Base-by-base conservation (phyloP, 2,113 vertebrate genomes). In the Seriola dumerili region DNA sequence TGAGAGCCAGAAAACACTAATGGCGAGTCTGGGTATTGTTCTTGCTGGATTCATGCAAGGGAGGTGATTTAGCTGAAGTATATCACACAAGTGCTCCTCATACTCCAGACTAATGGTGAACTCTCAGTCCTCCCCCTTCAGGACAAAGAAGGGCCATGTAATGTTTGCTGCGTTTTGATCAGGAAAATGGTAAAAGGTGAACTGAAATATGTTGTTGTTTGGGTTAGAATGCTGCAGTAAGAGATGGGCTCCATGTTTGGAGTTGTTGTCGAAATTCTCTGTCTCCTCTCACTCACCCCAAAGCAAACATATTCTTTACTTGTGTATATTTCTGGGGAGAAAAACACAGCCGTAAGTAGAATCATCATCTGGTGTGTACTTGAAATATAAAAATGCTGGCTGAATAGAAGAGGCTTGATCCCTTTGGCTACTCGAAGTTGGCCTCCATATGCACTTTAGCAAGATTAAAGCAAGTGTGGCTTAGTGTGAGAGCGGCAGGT, bases 1-100 rank as follows among this genome's bases (percentile, higher is more conserved):
- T 64, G 44, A 77, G 70, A 78, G 52, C 63, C 80, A 80, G 59
- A 74, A 73, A 77, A 72, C 55, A 36, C 17, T 70, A 69, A 80
- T 65, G 48, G 46, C 62, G 52, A 62, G 17, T 63, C 62, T 64
- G 64, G 62, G 63, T 65, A 59, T 80, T 72, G 54, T 59, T 68
- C 48, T 67, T 40, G 69, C 66, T 63, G 79, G 57, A 86, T 74
- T 76, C 55, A 76, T 74, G 38, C 38, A 44, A 55, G 58, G 23
- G 32, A 74, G 76, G 38, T 58, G 57, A 73, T 80, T 86, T 64
- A 72, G 55, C 52, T 32, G 4, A 58, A 62, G 64, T 36, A 55
- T 69, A 70, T 75, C 68, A 50, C n/a, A 38, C 36, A 75, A 80
- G 77, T 1, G 21, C 48, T 78, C 25, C 5, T 67, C 68, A n/a